phyloP scores from a whole-genome alignment of 2,888 invertebrate species.

The Pheosia tremula region DNA sequence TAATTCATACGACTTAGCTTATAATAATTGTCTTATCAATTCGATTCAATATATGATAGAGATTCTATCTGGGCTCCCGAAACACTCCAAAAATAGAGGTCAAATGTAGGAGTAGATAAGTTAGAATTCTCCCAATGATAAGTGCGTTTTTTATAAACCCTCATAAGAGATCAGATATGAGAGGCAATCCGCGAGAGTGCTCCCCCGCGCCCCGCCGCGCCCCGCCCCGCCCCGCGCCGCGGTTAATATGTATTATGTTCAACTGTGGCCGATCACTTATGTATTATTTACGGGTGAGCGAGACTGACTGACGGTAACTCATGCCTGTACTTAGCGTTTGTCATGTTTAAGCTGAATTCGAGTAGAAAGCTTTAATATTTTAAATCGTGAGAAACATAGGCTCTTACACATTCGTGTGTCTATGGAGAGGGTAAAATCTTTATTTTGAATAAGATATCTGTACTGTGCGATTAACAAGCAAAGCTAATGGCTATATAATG shows the following conservation, averaged over 20 bases:
- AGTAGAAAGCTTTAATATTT: constrained; percentile 2
- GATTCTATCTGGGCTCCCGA: constrained; percentile 17
- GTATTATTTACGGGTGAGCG: constrained; percentile 38
- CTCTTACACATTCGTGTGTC: neutral
- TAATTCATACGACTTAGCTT: neutral
- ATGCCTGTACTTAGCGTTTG: neutral
- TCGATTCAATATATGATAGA: constrained; percentile 10
- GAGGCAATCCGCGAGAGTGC: constrained; percentile 56
- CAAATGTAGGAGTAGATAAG: constrained; percentile 22
- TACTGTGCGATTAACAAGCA: too few relatives aligned
- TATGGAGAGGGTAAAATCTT: too few relatives aligned
- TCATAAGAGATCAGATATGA: constrained; percentile 53
- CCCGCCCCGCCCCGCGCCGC: constrained; percentile 30
- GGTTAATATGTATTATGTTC: constrained; percentile 53
- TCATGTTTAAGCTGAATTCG: constrained; percentile 10
- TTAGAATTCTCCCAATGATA: constrained; percentile 41
- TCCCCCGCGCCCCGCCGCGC: constrained; percentile 32
- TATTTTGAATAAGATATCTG: too few relatives aligned
- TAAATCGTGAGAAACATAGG: neutral
- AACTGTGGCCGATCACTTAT: constrained; percentile 36
- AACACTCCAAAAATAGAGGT: constrained; percentile 23
- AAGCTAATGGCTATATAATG: too few relatives aligned
- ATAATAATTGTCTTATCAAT: neutral
- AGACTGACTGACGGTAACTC: constrained; percentile 13
- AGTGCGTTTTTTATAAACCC: constrained; percentile 40